Evolutionary conservation across 1,140 invertebrate genomes (phyloP), one percentile per base, ranked within the genome.

Genomic region (Papilio xuthus): DNA sequence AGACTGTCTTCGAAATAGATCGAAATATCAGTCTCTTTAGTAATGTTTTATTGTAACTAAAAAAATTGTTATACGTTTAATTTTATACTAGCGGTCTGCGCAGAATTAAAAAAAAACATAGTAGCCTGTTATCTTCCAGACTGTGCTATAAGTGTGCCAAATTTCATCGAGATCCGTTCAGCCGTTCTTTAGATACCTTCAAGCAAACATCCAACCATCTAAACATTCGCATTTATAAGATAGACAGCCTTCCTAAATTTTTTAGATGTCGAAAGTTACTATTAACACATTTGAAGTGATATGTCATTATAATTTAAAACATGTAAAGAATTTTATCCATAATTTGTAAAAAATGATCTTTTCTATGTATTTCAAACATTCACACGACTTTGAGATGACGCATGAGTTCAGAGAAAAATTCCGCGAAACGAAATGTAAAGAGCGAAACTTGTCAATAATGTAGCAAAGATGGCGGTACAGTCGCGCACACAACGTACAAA

Each of bases 381-480:
- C 60, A 63, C 60, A 63, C 60, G 60, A 12, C 13, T 12, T 10
- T 13, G 9, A 23, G 26, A 28, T 63, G 60, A 63, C 60, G 60
- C 60, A 63, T 28, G 47, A 18, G 23, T 60, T 8, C 56, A 12
- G 8, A 9, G 9, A 60, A 60, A 56, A 12, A 23, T 71, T 42
- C 69, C 69, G 69, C 69, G 69, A 71, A 71, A 71, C 10, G 18
- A 53, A 74, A 74, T n/a, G 47, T 26, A 53, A 44, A 74, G 20
- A 8, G 41, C 41, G 18, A 50, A 73, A 76, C 74, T 63, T 76
- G 74, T 76, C 74, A 60, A 76, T 76, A 63, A 28, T 28, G 12
- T 26, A 76, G 20, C 53, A 56, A 75, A 76, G 74, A 76, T 76
- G 53, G 74, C 74, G 74, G 44, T 74, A 74, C 44, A 53, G 72